A percentile compares a stretch with the other conserved stretches of the same genome.
Conservation (phyloP, 2,113 vertebrate genomes). For the Toxotes chatareus region DNA sequence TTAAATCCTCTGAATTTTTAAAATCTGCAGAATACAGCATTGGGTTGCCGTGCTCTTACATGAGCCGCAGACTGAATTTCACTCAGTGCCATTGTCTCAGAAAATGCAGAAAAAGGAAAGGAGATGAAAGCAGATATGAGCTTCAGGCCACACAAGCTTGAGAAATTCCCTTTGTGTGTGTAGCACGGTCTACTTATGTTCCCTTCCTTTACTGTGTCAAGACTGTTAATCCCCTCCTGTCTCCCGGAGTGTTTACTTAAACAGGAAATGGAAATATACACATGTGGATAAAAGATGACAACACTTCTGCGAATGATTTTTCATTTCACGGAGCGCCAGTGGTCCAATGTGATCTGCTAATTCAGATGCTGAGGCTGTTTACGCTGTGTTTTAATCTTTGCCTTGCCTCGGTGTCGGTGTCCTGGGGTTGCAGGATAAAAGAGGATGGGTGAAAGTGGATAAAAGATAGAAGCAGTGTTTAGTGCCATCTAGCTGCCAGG, state of each 20-base stretch:
- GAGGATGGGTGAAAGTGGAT: not conserved
- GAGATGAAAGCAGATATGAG: not conserved
- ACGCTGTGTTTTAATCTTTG: not conserved
- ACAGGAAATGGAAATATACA: conserved; percentile 63
- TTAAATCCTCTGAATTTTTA: too few relatives aligned
- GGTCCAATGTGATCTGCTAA: not conserved
- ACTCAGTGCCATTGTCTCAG: not conserved
- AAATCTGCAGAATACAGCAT: too few relatives aligned
- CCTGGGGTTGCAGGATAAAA: not conserved
- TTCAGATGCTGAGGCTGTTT: not conserved
- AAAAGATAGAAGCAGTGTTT: not conserved
- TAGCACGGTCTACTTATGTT: conserved; percentile 4
- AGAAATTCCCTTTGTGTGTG: conserved; percentile 9
- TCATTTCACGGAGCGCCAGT: not conserved
- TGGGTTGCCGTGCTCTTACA: too few relatives aligned
- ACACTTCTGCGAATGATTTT: conserved; percentile 16
- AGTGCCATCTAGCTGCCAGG: conserved; percentile 63
- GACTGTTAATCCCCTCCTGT: conserved; percentile 11
- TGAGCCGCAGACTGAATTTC: too few relatives aligned
- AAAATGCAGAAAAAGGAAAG: too few relatives aligned
- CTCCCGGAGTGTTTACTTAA: conserved; percentile 44
- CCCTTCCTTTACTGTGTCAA: not conserved
- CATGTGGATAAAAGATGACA: conserved; percentile 22
- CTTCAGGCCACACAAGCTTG: not conserved
- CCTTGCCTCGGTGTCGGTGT: not conserved